Evolutionary conservation across 2,888 invertebrate species (phyloP), one percentile per base, ranked within the genome.

Genomic region (Tetragnatha montana): DNA sequence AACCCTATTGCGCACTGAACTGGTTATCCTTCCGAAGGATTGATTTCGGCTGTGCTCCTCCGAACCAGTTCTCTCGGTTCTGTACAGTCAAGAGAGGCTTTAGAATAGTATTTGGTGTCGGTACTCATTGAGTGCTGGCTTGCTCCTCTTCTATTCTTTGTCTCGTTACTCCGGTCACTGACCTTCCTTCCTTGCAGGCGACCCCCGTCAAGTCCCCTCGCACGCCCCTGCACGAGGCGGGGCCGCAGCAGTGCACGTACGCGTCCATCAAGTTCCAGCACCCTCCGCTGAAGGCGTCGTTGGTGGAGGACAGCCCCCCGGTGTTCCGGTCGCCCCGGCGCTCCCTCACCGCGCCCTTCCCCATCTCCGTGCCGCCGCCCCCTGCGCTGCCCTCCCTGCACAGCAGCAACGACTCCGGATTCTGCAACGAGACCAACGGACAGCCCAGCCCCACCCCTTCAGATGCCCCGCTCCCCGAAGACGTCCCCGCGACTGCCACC

Each of bases 351-450:
- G 84, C 88, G n/a, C 91, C 90, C 10, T 88, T 88, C 73, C 91
- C 90, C 35, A 89, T 87, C 21, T 89, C 88, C 3, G 86, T 82
- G 21, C 90, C 87, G 60, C 80, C 88, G 47, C 79, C 85, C 22
- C 84, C 83, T 21, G 68, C 85, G 12, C 87, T 91, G 10, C 70
- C 91, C 22, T 92, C 92, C 79, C 95, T 97, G 92, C 97, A 97
- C 93, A 97, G 97, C 94, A 97, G 97, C 93, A 97, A 97, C 93
- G 97, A 97, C 94, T 97, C 97, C 92, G 97, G 97, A n/a, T 97
- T 97, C 94, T 97, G 97, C 93, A 97, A 97, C 93, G 97, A 97
- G 76, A 84, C 74, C 47, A 81, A 82, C 19, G 50, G 69, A 12
- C 87, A 89, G 60, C 35, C 74, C 6, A 89, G 89, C 22, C 89